phyloP scores from a whole-genome alignment of 2,797 vertebrate species.

The Myotis planiceps region DNA sequence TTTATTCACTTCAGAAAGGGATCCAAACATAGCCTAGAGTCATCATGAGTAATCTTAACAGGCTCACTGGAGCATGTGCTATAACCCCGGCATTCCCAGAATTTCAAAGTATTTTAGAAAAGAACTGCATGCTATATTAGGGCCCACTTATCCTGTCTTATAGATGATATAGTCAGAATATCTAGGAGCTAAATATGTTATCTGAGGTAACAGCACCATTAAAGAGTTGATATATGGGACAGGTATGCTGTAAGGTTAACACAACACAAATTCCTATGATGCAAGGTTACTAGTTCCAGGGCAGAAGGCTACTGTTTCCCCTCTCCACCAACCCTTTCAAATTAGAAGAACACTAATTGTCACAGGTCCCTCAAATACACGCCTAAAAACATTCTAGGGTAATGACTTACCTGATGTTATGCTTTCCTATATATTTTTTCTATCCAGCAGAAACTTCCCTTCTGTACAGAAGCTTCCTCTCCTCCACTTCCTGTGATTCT shows the following conservation, averaged over 20 bases:
- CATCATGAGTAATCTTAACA: slow-evolving; percentile 69
- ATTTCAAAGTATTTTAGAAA: slow-evolving; percentile 51
- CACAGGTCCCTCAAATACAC: background rate
- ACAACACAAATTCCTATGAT: background rate
- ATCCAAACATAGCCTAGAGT: slow-evolving; percentile 73
- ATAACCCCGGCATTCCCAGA: slow-evolving; percentile 30
- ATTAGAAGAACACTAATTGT: background rate
- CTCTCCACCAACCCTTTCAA: background rate
- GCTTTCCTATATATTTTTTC: background rate
- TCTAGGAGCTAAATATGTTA: background rate
- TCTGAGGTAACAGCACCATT: slow-evolving; percentile 16
- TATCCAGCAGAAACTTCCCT: background rate
- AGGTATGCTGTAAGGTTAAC: background rate
- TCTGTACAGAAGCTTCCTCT: background rate
- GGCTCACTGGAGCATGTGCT: slow-evolving; percentile 59
- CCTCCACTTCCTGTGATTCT: background rate
- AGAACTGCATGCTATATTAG: slow-evolving; percentile 1
- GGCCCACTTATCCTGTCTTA: background rate
- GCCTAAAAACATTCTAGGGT: background rate
- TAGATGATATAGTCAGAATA: background rate
- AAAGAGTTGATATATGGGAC: background rate
- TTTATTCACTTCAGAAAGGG: slow-evolving; percentile 66
- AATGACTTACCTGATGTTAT: background rate
- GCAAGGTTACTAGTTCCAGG: background rate
- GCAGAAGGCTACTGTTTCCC: background rate